These are phyloP conservation scores for Drosophila multiciliata DNA, from an alignment of 2,888 invertebrate species.

Conservation along the genomic window DNA sequence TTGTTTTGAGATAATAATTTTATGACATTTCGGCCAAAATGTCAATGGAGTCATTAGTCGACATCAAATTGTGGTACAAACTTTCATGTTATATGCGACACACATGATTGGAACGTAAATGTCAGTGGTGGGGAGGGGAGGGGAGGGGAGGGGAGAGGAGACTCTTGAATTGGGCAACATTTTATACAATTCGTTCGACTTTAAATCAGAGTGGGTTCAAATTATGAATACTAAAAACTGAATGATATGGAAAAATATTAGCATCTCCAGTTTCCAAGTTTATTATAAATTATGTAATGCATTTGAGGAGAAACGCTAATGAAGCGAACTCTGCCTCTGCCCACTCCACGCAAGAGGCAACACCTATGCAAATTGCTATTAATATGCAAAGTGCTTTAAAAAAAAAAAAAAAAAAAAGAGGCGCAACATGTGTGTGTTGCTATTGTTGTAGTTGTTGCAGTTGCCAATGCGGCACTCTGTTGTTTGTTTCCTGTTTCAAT, in stretches of 20 bases:
- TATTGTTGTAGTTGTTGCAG: conserved; percentile 14
- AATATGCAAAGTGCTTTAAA: conserved; percentile 69
- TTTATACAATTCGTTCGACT: conserved; percentile 42
- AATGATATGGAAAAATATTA: not conserved
- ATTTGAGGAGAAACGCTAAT: conserved; percentile 33
- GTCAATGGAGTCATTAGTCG: conserved; percentile 40
- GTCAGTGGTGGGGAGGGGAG: conserved; percentile 21
- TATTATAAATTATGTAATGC: conserved; percentile 29
- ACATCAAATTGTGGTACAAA: not conserved
- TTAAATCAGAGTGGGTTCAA: conserved; percentile 7
- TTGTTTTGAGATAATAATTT: not conserved
- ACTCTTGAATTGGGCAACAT: conserved; percentile 5
- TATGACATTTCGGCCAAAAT: conserved; percentile 49
- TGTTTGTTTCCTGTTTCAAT: conserved; percentile 67
- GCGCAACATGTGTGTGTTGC: conserved; percentile 57
- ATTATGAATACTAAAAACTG: no score
- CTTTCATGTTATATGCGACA: conserved; percentile 14
- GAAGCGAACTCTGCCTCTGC: conserved; percentile 25
- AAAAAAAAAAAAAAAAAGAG: conserved; percentile 34
- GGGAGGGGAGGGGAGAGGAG: not conserved
- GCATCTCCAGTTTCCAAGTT: not conserved
- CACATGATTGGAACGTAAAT: conserved; percentile 38
- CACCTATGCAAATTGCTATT: conserved; percentile 75
- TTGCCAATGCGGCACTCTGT: conserved; percentile 34
- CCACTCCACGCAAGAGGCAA: conserved; percentile 25